Base-by-base conservation (phyloP, 2,888 invertebrate genomes). In the Drosophila formosana region DNA sequence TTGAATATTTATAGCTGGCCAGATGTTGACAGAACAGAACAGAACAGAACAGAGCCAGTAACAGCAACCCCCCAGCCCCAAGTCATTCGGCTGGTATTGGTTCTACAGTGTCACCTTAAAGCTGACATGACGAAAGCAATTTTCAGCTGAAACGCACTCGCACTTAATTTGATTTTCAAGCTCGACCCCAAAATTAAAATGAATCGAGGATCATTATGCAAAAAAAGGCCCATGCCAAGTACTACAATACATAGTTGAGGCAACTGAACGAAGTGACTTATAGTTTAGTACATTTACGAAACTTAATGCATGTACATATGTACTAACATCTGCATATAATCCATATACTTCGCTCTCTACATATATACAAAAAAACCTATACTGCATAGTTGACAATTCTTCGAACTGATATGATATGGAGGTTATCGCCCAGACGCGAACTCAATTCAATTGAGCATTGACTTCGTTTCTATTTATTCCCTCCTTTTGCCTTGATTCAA, bases 1-100 rank as follows among this genome's bases (percentile, higher is more conserved):
- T 89, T 85, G 84, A 85, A 85, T 85, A 85, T 85, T 85, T 89
- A 85, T 85, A 73, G 80, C 65, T 58, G 41, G 41, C 51, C 57
- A 64, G 71, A 61, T 66, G 66, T 56, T 32, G 71, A 49, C 55
- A 45, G 60, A 37, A 50, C 65, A 39, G 39, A 41, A 5, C 25
- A 41, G 61, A 45, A 11, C 37, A 11, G 3, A 11, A n/a, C 9
- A 8, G 32, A 3, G 32, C 32, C 32, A 34, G 32, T 18, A 1
- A 18, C 18, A 18, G 18, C 18, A 18, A 18, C 1, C 18, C 32
- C 32, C 8, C 9, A 34, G 32, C 47, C 23, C 43, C 23, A 43
- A 37, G 58, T 49, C 39, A 26, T 28, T 26, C 32, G 52, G 39
- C 55, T 55, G 39, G 13, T 61, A 51, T 37, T 50, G 72, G 60